Evolutionary conservation across 2,888 invertebrate species (phyloP), one percentile per base, ranked within the genome.

Genomic region (Automeris io): DNA sequence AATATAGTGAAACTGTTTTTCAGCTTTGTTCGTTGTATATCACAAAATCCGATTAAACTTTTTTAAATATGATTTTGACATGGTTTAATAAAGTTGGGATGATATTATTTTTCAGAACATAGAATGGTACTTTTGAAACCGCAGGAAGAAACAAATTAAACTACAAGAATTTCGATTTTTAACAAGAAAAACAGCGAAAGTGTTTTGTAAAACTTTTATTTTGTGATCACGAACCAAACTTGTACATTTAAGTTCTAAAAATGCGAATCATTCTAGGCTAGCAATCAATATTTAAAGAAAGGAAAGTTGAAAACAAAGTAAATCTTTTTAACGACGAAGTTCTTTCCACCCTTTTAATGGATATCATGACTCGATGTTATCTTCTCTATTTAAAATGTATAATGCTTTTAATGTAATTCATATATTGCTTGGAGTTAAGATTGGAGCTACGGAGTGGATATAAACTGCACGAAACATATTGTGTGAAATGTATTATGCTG

Each of bases 221-320:
- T 77, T 71, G 70, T 68, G 73, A 78, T 76, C 71, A 66, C 67
- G 66, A 62, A 64, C 54, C 54, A 76, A 82, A 83, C 81, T 82
- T 82, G 70, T 80, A 75, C 79, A 82, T 82, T 80, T 75, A 72
- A 69, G 72, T 72, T 71, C 63, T 63, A 76, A 79, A 75, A 77
- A 76, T 68, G 70, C 66, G 75, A 76, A 74, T 81, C 78, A 75
- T 69, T 76, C 69, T 53, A 64, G 69, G 67, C 68, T 63, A 64
- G 64, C 69, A 78, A 78, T 81, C 79, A 79, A 80, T 82, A 75
- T 80, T 77, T 72, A 74, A 68, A 75, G 55, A 67, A 68, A 62
- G 59, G 58, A 72, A 77, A 75, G 68, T 74, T 70, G 61, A 53
- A 61, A 71, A 67, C 59, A 64, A 70, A 70, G 63, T 66, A 62